Evolutionary conservation across 2,888 invertebrate genomes (phyloP).

Genomic region (Polylopha cassiicola): DNA sequence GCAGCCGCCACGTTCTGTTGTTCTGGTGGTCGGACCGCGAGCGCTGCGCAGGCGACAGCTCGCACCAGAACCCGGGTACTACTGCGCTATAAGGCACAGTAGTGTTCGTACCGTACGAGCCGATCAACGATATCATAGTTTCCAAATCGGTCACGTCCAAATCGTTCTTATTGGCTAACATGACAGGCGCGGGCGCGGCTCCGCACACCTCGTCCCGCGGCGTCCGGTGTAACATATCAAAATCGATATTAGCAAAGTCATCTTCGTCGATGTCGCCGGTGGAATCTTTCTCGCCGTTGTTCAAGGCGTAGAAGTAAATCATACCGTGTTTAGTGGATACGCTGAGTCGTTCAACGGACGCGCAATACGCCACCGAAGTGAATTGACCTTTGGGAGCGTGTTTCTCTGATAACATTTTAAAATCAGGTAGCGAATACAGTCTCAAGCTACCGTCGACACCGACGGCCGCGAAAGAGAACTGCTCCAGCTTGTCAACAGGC

Average conservation of each 20-base stretch:
- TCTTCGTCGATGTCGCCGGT: constrained; percentile 85
- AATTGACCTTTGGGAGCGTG: constrained; percentile 83
- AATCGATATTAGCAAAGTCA: constrained; percentile 72
- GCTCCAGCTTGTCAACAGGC: constrained; percentile 70
- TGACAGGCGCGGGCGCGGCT: constrained; percentile 47
- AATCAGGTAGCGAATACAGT: constrained; percentile 83
- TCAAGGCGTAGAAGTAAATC: constrained; percentile 88
- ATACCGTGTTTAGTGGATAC: constrained; percentile 88
- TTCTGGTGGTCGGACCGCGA: constrained; percentile 93
- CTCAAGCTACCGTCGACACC: constrained; percentile 86
- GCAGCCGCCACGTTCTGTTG: constrained; percentile 92
- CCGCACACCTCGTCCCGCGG: constrained; percentile 56
- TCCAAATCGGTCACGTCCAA: constrained; percentile 79
- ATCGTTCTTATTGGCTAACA: constrained; percentile 78
- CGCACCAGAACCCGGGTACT: constrained; percentile 95
- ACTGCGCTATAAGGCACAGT: constrained; percentile 86
- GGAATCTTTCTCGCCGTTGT: constrained; percentile 83
- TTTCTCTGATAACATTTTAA: constrained; percentile 82
- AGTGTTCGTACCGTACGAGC: constrained; percentile 81
- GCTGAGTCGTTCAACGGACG: constrained; percentile 91
- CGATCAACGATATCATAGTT: constrained; percentile 83
- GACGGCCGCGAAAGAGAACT: constrained; percentile 83
- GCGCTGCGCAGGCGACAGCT: constrained; percentile 93
- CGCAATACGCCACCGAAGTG: constrained; percentile 90
- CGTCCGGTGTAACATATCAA: constrained; percentile 62